Base-by-base conservation (phyloP, 2,113 vertebrate species). In the Cyprinodon variegatus region DNA sequence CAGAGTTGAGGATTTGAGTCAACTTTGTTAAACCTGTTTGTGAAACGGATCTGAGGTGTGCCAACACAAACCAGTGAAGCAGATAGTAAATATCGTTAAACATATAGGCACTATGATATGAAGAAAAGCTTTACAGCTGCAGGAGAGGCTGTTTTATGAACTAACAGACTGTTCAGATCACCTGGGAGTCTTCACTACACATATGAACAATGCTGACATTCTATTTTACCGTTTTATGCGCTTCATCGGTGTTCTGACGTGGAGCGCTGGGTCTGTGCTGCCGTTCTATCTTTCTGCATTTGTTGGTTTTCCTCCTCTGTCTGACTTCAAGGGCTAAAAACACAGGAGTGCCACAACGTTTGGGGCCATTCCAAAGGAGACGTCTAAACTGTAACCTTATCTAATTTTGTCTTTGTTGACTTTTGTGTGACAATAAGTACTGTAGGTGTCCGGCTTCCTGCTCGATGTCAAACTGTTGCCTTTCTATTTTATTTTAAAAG, bases 281-380 rank as follows among this genome's bases (percentile, higher is more conserved):
- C 62, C 72, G 76, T 45, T 41, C 22, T 53, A 2, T 40, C 65
- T 66, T 67, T 46, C 69, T 43, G 48, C 65, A 9, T 50, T 13
- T 8, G 64, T 53, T 9, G 39, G 62, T 70, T 67, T 22, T 0
- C 53, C 82, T 79, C 70, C 62, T 78, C 75, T 65, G 74, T 82
- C 60, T 43, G 61, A 80, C 79, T 81, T 61, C 72, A 95, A 94
- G 94, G 93, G 93, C 93, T 94, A 93, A 88, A 88, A 91, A 84
- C 62, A 88, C 81, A 88, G 85, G 86, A 86, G 85, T 88, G 89
- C 87, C 84, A 83, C 84, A 83, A 89, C 39, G 1, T 67, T 73
- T 86, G 57, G 80, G 86, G 88, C 87, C 91, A 93, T 93, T 94
- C 93, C 92, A 81, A 78, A 80, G 90, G 91, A 93, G 91, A 93